Base-by-base conservation (phyloP, 2,113 vertebrate species). In the Tenebrosternarchus preto region DNA sequence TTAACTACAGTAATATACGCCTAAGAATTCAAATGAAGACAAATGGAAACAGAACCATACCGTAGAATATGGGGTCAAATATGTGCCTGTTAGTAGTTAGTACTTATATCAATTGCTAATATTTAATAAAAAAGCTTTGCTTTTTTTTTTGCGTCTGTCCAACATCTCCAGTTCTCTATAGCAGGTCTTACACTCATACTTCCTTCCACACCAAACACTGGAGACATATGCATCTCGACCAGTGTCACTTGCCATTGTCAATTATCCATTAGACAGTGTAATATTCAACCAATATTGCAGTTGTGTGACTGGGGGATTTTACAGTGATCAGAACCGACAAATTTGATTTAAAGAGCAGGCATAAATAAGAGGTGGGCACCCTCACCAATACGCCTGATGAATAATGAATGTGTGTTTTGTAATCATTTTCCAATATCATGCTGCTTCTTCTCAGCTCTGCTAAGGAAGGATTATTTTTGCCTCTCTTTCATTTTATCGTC, bases 301-400 rank as follows among this genome's bases (percentile, higher is more conserved):
- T 67, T 39, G 81, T 88, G 91, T 89, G 90, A 91, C 89, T 87
- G 82, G 82, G 86, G 90, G 87, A 92, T 88, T 91, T 91, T 87
- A 88, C 85, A 88, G 86, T 91, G 91, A 94, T 94, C 91, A 92
- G 88, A 93, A 91, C 84, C 81, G 92, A 94, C 93, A 92, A 93
- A 93, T 93, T 88, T 85, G 91, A 92, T 94, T 93, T 92, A 91
- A 88, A 89, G 90, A 85, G 85, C 90, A 84, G 74, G 89, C 86
- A 88, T 90, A 92, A 91, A 93, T 92, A 90, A 91, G 92, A 90
- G 90, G 89, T 84, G 78, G 76, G 85, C 83, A 86, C 90, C 88
- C 89, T 90, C 88, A 89, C 89, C 87, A 88, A 91, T 92, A 88
- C 87, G 87, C 88, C 86, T 88, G 88, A 86, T 93, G 92, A 93